phyloP scores from a whole-genome alignment of 2,113 vertebrate genomes.

The Atractosteus spatula region DNA sequence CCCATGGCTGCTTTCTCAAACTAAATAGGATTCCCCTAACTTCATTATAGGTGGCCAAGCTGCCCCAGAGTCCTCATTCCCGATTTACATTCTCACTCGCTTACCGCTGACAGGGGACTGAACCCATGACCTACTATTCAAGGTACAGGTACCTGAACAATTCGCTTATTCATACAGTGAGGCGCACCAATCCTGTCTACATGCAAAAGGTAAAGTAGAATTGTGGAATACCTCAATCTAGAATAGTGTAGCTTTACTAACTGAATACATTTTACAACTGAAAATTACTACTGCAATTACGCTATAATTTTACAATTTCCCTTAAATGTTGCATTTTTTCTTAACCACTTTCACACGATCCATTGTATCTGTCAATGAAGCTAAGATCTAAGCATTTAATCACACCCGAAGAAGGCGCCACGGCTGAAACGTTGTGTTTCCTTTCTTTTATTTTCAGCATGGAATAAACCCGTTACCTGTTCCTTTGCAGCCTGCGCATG shows the following conservation, averaged over 20 bases:
- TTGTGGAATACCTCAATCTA: neutral
- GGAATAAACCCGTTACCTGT: no score
- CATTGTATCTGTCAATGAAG: neutral
- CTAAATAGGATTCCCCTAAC: neutral
- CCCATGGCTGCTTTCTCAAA: neutral
- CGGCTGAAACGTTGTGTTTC: no score
- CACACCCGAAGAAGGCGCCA: no score
- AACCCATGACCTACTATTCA: neutral
- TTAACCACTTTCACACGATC: neutral
- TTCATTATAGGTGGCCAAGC: neutral
- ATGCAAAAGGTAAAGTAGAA: no score
- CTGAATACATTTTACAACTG: no score
- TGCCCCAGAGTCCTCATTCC: neutral
- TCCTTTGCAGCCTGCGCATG: no score
- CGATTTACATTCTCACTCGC: neutral
- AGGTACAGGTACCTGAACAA: no score
- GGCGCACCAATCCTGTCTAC: no score
- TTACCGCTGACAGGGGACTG: neutral
- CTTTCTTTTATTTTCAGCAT: no score
- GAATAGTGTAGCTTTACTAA: neutral
- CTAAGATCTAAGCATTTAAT: neutral
- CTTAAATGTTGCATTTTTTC: no score
- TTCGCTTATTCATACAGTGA: neutral
- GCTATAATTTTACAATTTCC: no score
- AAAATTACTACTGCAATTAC: no score